Evolutionary conservation across 2,113 vertebrate species (phyloP).

Genomic region (Phyllostomus hastatus): DNA sequence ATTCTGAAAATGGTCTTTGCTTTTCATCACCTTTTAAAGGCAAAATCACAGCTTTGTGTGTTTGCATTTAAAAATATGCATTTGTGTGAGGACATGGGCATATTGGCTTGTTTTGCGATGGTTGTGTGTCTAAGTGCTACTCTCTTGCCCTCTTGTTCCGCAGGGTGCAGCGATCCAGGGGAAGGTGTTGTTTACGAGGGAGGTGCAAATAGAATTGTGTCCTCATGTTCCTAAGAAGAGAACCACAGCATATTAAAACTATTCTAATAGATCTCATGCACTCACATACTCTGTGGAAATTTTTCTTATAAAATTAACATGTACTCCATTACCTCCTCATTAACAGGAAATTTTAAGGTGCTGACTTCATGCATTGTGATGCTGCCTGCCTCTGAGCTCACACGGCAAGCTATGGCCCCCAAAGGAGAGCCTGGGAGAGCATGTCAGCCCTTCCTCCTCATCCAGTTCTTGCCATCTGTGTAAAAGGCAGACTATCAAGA

Average conservation of each 20-base stretch:
- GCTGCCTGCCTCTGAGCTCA: neutral
- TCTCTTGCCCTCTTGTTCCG: neutral
- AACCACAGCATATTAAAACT: neutral
- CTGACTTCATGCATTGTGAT: neutral
- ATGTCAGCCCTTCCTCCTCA: accelerated
- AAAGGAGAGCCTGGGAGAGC: no score
- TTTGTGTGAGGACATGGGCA: no score
- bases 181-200: neutral
- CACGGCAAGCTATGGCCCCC: neutral
- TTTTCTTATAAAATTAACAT: conserved; percentile 27
- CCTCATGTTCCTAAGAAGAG: neutral
- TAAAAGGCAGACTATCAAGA: neutral
- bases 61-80: neutral
- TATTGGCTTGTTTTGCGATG: neutral
- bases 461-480: neutral
- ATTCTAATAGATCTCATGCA: neutral
- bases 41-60: neutral
- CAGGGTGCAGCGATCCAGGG: neutral
- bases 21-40: neutral
- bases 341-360: neutral
- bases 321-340: neutral
- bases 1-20: neutral
- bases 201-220: conserved; percentile 29
- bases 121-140: neutral
- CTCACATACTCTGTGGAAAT: neutral